Percentiles rank a stretch among this genome's conserved stretches.
phyloP scores from a whole-genome alignment of 2,888 invertebrate genomes.

The Entomobrya multifasciata region DNA sequence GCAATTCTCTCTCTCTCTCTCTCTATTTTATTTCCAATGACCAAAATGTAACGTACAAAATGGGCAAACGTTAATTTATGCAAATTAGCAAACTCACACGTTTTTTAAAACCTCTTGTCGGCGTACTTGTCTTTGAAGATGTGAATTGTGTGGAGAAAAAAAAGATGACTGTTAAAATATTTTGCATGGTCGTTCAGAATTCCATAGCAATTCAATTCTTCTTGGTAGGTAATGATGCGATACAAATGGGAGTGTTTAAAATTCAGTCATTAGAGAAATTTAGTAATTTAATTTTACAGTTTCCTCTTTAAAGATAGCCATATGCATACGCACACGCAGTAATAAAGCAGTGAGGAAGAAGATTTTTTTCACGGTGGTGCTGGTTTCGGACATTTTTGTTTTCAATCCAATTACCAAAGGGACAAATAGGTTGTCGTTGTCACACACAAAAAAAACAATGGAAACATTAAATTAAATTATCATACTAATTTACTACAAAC shows the following conservation, averaged over 20 bases:
- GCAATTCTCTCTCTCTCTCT: not conserved
- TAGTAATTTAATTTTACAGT: not conserved
- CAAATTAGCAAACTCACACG: slow-evolving; percentile 62
- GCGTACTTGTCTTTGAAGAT: slow-evolving; percentile 53
- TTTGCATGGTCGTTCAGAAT: slow-evolving; percentile 3
- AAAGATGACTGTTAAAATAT: slow-evolving; percentile 35
- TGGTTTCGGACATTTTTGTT: slow-evolving; percentile 57
- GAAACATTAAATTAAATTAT: slow-evolving; percentile 28
- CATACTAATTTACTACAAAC: slow-evolving; percentile 36
- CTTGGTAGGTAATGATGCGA: not conserved
- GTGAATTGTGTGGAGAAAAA: slow-evolving; percentile 3
- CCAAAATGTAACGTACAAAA: slow-evolving; percentile 29
- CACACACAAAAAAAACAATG: slow-evolving; percentile 55
- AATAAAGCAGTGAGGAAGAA: no score
- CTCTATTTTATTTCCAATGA: slow-evolving; percentile 6
- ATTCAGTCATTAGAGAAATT: slow-evolving; percentile 41
- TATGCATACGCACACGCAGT: no score
- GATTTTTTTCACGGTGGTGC: slow-evolving; percentile 41
- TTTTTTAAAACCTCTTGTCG: slow-evolving; percentile 57
- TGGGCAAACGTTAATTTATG: slow-evolving; percentile 53
- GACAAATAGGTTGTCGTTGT: slow-evolving; percentile 66
- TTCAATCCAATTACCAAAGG: slow-evolving; percentile 13
- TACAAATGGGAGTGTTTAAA: slow-evolving; percentile 42
- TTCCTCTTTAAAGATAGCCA: not conserved
- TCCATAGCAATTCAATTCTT: slow-evolving; percentile 27